Evolutionary conservation across 2,888 invertebrate genomes (phyloP).

Genomic region (Meloe dianella): DNA sequence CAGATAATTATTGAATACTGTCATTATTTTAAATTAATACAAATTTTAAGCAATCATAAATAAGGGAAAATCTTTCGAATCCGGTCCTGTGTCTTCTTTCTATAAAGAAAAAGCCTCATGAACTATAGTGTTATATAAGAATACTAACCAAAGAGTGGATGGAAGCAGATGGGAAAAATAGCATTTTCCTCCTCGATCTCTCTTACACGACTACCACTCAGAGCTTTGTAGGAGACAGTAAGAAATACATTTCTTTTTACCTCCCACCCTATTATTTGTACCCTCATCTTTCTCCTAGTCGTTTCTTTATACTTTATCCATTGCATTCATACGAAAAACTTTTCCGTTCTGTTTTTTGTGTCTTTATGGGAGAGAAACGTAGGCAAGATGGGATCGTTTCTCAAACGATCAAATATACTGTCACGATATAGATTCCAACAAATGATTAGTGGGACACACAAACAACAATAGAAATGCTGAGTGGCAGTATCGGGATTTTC

Average conservation of each 20-base stretch:
- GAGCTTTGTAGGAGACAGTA: conserved; percentile 39
- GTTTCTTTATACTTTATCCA: neutral
- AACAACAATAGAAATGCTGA: conserved; percentile 44
- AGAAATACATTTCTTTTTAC: conserved; percentile 45
- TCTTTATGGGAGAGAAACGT: conserved; percentile 19
- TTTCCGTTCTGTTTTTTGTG: conserved; percentile 10
- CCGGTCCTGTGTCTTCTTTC: conserved; percentile 35
- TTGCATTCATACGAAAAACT: conserved; percentile 1
- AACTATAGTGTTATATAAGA: conserved; percentile 40
- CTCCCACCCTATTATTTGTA: conserved; percentile 23
- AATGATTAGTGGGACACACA: conserved; percentile 44
- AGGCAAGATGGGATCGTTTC: conserved; percentile 27
- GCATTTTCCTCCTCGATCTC: conserved; percentile 35
- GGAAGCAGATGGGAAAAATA: conserved; percentile 54
- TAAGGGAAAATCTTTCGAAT: conserved; percentile 17
- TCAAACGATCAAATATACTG: conserved; percentile 47
- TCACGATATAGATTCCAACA: conserved; percentile 42
- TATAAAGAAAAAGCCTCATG: conserved; percentile 41
- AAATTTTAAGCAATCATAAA: neutral
- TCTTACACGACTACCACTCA: neutral
- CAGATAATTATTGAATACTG: neutral
- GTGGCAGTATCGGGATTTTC: conserved; percentile 17
- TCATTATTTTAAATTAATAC: neutral
- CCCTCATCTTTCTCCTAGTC: conserved; percentile 20
- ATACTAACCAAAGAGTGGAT: conserved; percentile 43